These are phyloP conservation scores for Helobdella robusta DNA, from an alignment of 2,888 invertebrate genomes.

Conservation along the genomic window DNA sequence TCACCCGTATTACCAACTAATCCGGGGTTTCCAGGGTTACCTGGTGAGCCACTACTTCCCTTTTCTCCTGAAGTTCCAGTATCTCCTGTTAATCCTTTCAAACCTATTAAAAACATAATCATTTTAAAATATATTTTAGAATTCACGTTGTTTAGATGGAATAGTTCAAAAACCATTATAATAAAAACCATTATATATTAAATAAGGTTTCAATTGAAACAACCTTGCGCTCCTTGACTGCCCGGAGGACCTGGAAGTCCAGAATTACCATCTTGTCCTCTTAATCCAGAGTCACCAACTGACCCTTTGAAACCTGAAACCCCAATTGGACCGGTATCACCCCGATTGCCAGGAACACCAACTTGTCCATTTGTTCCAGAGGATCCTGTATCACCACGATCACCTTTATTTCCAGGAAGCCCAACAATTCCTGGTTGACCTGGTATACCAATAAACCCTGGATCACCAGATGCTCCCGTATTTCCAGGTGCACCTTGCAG, in stretches of 20 bases:
- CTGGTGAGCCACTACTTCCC: constrained; percentile 22
- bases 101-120: no score
- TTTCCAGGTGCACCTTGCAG: constrained; percentile 26
- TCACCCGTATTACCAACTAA: constrained; percentile 14
- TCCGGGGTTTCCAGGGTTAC: constrained; percentile 19
- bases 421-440: constrained; percentile 10
- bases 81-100: constrained; percentile 38
- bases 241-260: neutral
- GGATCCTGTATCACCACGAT: constrained; percentile 29
- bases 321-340: constrained; percentile 36
- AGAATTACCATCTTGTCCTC: neutral
- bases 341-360: constrained; percentile 54
- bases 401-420: neutral
- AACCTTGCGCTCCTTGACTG: no score
- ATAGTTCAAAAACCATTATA: no score
- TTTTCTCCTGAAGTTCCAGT: constrained; percentile 34
- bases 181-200: no score
- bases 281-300: neutral
- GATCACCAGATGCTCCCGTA: constrained; percentile 16
- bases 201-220: no score
- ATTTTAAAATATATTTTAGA: no score
- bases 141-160: no score
- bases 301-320: no score
- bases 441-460: constrained; percentile 11
- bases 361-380: constrained; percentile 34